phyloP scores from a whole-genome alignment of 1,140 invertebrate genomes.

The Vanessa atalanta region DNA sequence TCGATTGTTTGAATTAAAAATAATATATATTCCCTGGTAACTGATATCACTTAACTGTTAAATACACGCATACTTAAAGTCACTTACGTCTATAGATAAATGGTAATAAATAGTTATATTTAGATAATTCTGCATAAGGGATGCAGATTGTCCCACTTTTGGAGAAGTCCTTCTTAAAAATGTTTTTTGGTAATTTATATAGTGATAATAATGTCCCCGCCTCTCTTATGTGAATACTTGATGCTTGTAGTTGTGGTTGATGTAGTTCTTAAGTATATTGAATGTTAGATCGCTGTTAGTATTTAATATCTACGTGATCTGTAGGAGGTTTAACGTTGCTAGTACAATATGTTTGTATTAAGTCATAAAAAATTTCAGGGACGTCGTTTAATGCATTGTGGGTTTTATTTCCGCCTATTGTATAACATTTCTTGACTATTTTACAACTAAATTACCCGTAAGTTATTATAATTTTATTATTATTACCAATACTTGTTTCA shows the following conservation, averaged over 20 bases:
- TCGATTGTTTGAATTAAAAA: too few relatives aligned
- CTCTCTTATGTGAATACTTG: constrained; percentile 1
- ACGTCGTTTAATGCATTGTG: not conserved
- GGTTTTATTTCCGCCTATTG: not conserved
- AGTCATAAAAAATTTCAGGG: not conserved
- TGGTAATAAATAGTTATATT: too few relatives aligned
- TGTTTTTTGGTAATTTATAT: too few relatives aligned
- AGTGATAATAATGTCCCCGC: not conserved
- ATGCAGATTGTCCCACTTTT: too few relatives aligned
- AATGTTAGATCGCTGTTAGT: constrained; percentile 7
- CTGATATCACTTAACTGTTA: too few relatives aligned
- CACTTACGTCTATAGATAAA: too few relatives aligned
- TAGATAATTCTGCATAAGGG: too few relatives aligned
- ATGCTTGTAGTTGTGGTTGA: not conserved
- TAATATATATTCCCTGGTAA: too few relatives aligned
- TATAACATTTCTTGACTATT: not conserved
- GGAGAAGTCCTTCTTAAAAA: too few relatives aligned
- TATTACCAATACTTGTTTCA: too few relatives aligned
- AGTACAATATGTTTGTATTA: not conserved
- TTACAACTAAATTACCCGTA: not conserved
- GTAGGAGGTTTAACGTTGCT: not conserved
- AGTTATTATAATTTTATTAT: too few relatives aligned
- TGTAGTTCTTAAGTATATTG: not conserved
- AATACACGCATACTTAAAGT: too few relatives aligned
- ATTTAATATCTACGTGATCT: not conserved